A percentile compares a stretch with the other conserved stretches of the same genome.
Conservation (phyloP, 2,797 vertebrate genomes). For the Macroramphosus scolopax region DNA sequence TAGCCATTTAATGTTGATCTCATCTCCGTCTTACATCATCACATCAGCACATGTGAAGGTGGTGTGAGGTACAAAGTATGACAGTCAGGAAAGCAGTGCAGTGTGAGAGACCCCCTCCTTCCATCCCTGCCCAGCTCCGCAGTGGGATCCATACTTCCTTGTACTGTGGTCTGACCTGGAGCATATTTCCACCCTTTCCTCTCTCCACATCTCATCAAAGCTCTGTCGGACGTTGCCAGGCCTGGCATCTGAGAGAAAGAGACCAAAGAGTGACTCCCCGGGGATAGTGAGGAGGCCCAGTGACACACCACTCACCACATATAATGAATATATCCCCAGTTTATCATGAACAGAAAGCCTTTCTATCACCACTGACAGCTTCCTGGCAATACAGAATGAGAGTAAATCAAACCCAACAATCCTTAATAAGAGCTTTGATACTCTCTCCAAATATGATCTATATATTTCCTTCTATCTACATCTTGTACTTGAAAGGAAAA, state of each 20-base stretch:
- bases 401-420: slow-evolving; percentile 6
- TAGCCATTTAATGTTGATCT: slow-evolving; percentile 51
- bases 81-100: slow-evolving; percentile 38
- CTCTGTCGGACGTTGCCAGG: slow-evolving; percentile 50
- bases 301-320: slow-evolving; percentile 49
- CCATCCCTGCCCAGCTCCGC: slow-evolving; percentile 10
- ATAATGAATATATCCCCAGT: slow-evolving; percentile 48
- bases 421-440: slow-evolving; percentile 4
- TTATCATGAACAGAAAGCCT: slow-evolving; percentile 23
- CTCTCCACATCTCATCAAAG: slow-evolving; percentile 67
- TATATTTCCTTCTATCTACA: no score
- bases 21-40: slow-evolving; percentile 36
- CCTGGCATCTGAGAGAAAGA: slow-evolving; percentile 54
- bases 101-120: neutral
- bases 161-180: slow-evolving; percentile 59
- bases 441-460: neutral
- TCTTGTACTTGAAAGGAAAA: no score
- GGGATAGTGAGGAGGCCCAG: slow-evolving; percentile 51
- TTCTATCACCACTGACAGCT: neutral
- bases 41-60: slow-evolving; percentile 16
- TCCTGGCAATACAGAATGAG: neutral
- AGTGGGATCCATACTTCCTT: slow-evolving; percentile 55
- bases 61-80: slow-evolving; percentile 42
- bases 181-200: slow-evolving; percentile 39
- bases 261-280: slow-evolving; percentile 40